Conservation (phyloP, 2,113 vertebrate species). For the Aphyosemion australe region DNA sequence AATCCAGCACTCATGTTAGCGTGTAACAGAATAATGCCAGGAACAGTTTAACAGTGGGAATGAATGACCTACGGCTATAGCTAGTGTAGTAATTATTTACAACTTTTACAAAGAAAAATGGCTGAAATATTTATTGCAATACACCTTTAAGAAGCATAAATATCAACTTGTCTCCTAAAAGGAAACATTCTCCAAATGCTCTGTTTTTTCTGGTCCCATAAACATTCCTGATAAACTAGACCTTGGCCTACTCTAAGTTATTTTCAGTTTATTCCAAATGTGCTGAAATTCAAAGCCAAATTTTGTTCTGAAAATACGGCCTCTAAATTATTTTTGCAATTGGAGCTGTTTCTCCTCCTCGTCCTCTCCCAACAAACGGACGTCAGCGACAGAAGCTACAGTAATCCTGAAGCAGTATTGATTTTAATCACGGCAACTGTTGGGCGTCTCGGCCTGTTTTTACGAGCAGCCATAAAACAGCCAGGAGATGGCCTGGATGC, state of each 20-base stretch:
- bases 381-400: constrained; percentile 37
- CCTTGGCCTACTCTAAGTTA: not conserved
- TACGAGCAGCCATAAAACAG: constrained; percentile 78
- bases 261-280: not conserved
- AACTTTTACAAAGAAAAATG: too few relatives aligned
- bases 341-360: constrained; percentile 9
- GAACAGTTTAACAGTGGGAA: too few relatives aligned
- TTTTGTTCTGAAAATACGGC: constrained; percentile 3
- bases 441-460: constrained; percentile 75
- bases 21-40: too few relatives aligned
- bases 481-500: constrained; percentile 78
- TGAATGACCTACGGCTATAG: too few relatives aligned
- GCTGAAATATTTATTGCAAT: too few relatives aligned
- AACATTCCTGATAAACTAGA: not conserved
- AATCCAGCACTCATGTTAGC: too few relatives aligned
- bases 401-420: constrained; percentile 65
- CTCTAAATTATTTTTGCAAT: not conserved
- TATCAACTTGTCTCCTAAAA: too few relatives aligned
- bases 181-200: too few relatives aligned
- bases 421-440: constrained; percentile 73
- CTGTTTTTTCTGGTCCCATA: not conserved
- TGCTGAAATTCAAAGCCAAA: not conserved
- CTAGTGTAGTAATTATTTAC: too few relatives aligned
- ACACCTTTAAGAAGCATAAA: too few relatives aligned
- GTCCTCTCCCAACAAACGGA: constrained; percentile 42